A percentile compares a stretch with the other conserved stretches of the same genome.
Evolutionary conservation across 2,113 vertebrate species (phyloP).

Genomic region (Marmota flaviventris): DNA sequence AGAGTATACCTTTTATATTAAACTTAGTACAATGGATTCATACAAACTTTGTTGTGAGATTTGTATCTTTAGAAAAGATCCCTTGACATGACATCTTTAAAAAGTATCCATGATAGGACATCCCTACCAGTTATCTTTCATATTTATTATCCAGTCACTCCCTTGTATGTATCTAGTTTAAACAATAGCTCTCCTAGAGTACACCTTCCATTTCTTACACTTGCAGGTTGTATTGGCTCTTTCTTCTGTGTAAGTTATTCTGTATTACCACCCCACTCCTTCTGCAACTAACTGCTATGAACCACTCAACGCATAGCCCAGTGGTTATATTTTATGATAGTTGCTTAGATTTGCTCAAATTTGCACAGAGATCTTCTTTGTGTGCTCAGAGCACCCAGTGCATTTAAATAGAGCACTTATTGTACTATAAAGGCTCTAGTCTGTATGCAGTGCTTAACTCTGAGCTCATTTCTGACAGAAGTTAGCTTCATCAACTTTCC

Average conservation of each 20-base stretch:
- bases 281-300: neutral
- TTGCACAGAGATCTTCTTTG: neutral
- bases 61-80: neutral
- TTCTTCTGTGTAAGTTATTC: neutral
- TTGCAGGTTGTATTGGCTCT: neutral
- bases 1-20: neutral
- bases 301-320: neutral
- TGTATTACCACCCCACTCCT: neutral
- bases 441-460: accelerated
- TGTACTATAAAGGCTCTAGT: neutral
- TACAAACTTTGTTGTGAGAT: neutral
- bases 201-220: neutral
- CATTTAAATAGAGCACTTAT: neutral
- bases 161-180: neutral
- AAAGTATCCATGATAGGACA: neutral
- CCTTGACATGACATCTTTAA: neutral
- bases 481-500: neutral
- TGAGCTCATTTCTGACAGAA: neutral
- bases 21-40: neutral
- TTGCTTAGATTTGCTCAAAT: neutral
- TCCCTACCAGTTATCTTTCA: neutral
- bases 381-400: neutral
- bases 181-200: neutral
- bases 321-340: neutral
- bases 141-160: neutral